Conservation (phyloP, 1,140 invertebrate genomes). For the Drosophila albomicans region DNA sequence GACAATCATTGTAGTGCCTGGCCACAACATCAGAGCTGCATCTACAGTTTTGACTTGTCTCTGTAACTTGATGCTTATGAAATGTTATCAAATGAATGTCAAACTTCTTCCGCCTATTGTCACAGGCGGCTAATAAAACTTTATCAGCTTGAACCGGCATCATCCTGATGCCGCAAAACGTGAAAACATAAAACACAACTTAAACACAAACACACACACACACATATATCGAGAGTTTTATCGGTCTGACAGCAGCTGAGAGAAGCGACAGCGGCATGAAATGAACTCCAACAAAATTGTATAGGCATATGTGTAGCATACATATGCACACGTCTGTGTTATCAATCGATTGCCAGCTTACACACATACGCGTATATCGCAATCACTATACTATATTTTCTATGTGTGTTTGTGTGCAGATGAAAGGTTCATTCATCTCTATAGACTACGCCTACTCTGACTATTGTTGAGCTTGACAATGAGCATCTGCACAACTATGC, state of each 20-base stretch:
- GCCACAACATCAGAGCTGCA: conserved; percentile 45
- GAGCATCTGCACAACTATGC: not conserved
- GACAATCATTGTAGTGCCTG: conserved; percentile 47
- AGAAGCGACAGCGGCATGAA: conserved; percentile 1
- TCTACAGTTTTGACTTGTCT: conserved; percentile 34
- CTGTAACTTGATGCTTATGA: conserved; percentile 65
- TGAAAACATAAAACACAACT: conserved; percentile 34
- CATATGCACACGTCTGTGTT: conserved; percentile 4
- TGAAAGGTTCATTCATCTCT: conserved; percentile 45
- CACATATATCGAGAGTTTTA: conserved; percentile 15
- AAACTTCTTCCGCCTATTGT: conserved; percentile 53
- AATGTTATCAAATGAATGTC: conserved; percentile 76
- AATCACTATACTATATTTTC: too few relatives aligned
- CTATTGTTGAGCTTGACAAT: not conserved
- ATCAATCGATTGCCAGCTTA: conserved; percentile 46
- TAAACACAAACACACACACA: not conserved
- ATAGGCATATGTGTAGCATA: not conserved
- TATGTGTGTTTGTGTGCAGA: not conserved
- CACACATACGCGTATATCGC: not conserved
- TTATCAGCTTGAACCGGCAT: conserved; percentile 52
- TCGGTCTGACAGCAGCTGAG: conserved; percentile 10
- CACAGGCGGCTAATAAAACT: conserved; percentile 50
- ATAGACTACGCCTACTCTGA: conserved; percentile 8
- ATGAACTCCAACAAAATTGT: conserved; percentile 13
- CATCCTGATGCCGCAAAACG: conserved; percentile 28